Conservation (phyloP, 2,888 invertebrate genomes). For the Dusona sp. region DNA sequence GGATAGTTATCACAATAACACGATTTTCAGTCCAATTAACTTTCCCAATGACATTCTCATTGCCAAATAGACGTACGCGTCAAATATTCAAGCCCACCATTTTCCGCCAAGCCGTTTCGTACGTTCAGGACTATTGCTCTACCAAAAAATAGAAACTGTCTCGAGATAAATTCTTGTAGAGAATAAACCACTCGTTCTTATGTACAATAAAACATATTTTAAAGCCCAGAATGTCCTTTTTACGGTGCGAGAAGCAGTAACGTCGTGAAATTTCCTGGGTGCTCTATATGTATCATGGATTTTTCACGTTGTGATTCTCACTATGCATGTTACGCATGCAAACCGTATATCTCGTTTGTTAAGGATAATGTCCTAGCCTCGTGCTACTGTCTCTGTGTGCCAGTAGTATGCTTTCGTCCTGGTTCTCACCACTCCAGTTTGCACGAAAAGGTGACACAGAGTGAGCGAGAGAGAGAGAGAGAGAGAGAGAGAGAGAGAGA, state of each 20-base stretch:
- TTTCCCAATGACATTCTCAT: not conserved
- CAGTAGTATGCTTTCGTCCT: constrained; percentile 55
- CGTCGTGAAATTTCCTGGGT: constrained; percentile 21
- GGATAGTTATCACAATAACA: not conserved
- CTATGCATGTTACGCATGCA: constrained; percentile 72
- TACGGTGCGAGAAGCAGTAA: not conserved
- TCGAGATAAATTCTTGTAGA: not conserved
- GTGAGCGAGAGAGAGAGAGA: constrained; percentile 18
- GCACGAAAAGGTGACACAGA: constrained; percentile 27
- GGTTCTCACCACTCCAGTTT: constrained; percentile 51
- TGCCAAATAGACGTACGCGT: too few species aligned
- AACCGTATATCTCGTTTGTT: constrained; percentile 75
- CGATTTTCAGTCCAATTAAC: not conserved
- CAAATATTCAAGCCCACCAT: too few species aligned
- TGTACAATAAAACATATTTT: not conserved
- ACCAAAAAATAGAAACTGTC: not conserved
- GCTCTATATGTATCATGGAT: constrained; percentile 42
- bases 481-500: constrained; percentile 10
- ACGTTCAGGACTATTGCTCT: not conserved
- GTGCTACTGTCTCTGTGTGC: constrained; percentile 21
- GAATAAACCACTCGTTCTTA: not conserved
- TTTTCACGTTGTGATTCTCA: constrained; percentile 61
- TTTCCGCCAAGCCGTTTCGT: too few species aligned
- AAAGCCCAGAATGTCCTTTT: constrained; percentile 11
- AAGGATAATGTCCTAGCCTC: constrained; percentile 72